phyloP scores from a whole-genome alignment of 92 coral and sea anemone species.

The Paragorgia papillata region DNA sequence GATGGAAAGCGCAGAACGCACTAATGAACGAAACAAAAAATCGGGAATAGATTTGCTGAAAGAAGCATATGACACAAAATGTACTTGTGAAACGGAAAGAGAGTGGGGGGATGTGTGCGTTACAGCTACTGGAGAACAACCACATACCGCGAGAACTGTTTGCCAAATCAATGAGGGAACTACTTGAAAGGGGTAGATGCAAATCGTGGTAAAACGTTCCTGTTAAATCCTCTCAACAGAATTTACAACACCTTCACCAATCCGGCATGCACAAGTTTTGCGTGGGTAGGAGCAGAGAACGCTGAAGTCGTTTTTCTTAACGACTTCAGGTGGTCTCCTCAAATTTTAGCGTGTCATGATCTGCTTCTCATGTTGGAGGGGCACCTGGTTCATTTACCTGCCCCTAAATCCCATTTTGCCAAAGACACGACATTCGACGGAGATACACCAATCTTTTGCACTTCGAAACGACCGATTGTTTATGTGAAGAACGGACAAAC shows the following conservation, averaged over 20 bases:
- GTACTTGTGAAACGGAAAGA: conserved; percentile 14
- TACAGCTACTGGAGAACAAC: conserved; percentile 18
- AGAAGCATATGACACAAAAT: neutral
- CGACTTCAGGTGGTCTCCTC: conserved; percentile 7
- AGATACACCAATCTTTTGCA: conserved; percentile 11
- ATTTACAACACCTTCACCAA: conserved; percentile 24
- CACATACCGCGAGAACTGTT: neutral
- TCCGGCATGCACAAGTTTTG: conserved; percentile 31
- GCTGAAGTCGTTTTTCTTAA: conserved; percentile 4
- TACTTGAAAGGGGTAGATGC: conserved; percentile 28
- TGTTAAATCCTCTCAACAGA: conserved; percentile 29
- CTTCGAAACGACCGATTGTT: neutral
- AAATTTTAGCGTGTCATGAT: conserved; percentile 10
- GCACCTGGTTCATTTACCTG: conserved; percentile 7
- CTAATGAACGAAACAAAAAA: neutral
- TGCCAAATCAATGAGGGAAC: neutral
- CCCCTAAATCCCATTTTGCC: conserved; percentile 15
- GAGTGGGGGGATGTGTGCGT: conserved; percentile 8
- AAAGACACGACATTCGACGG: neutral
- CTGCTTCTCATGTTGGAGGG: conserved; percentile 13
- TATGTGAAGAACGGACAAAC: neutral
- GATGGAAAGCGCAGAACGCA: conserved; percentile 2
- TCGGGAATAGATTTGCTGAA: conserved; percentile 3
- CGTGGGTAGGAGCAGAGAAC: conserved; percentile 20
- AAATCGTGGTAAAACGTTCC: conserved; percentile 53